Percentiles rank a stretch among this genome's conserved stretches.
Conservation (phyloP, 2,113 vertebrate genomes). For the Tachysurus vachellii region DNA sequence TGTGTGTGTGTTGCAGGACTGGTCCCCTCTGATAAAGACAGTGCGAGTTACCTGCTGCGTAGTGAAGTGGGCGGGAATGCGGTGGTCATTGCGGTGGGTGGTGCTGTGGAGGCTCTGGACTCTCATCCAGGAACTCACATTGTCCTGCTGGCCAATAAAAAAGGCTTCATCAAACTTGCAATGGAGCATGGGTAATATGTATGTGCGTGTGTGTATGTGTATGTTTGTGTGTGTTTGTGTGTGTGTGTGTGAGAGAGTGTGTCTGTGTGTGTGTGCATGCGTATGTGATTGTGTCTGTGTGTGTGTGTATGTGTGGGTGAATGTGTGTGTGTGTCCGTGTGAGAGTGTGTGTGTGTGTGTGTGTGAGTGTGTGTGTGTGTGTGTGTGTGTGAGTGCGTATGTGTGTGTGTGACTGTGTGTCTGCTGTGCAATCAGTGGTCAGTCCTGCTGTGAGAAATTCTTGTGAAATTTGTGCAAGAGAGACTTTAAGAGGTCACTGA, state of each 20-base stretch:
- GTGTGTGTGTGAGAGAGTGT: background rate
- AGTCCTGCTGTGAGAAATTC: background rate
- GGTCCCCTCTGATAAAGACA: constrained; percentile 82
- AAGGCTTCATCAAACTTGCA: constrained; percentile 91
- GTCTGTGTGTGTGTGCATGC: too few species aligned
- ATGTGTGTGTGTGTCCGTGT: too few species aligned
- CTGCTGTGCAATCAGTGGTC: background rate
- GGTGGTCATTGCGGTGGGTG: constrained; percentile 81
- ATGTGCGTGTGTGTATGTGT: constrained; percentile 4
- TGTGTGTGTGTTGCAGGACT: constrained; percentile 74
- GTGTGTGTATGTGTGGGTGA: too few species aligned
- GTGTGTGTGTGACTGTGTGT: too few species aligned
- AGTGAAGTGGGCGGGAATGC: constrained; percentile 73
- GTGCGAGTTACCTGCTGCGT: constrained; percentile 73
- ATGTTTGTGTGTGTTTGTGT: constrained; percentile 4
- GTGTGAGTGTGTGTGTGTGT: too few species aligned
- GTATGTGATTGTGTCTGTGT: too few species aligned
- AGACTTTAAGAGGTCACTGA: background rate
- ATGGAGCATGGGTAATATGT: constrained; percentile 80
- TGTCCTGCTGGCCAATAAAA: constrained; percentile 82
- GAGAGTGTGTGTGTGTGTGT: too few species aligned
- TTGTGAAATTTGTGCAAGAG: constrained; percentile 4
- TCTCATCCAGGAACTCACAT: constrained; percentile 81
- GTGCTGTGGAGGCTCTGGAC: constrained; percentile 85
- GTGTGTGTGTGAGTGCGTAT: too few species aligned